Evolutionary conservation across 2,888 invertebrate species (phyloP).

Genomic region (Hemistola chrysoprasaria): DNA sequence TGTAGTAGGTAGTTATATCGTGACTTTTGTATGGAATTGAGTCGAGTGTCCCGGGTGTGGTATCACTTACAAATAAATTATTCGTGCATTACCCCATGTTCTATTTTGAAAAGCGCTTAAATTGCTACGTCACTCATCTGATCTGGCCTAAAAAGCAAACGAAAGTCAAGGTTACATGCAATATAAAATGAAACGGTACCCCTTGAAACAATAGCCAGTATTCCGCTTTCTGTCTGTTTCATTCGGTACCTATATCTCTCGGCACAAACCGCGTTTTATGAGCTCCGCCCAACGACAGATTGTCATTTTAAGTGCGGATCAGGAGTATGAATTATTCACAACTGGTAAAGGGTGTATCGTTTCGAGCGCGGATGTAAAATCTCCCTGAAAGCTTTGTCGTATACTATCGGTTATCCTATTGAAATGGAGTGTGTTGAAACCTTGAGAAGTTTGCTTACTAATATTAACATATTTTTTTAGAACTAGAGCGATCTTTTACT

Average conservation of each 20-base stretch:
- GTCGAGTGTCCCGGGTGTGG: too few species aligned
- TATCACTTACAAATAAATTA: too few species aligned
- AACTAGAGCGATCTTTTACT: background rate
- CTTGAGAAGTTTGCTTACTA: constrained; percentile 11
- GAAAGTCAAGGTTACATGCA: background rate
- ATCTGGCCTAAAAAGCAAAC: too few species aligned
- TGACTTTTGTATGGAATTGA: too few species aligned
- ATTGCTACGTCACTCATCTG: too few species aligned
- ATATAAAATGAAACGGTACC: constrained; percentile 1
- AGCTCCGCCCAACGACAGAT: constrained; percentile 52
- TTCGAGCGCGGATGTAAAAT: constrained; percentile 48
- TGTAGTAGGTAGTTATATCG: too few species aligned
- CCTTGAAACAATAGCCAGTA: constrained; percentile 6
- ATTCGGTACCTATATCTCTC: constrained; percentile 7
- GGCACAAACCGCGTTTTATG: constrained; percentile 43
- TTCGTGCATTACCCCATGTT: too few species aligned
- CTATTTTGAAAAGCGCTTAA: too few species aligned
- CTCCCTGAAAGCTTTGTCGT: constrained; percentile 34
- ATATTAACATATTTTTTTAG: constrained; percentile 10
- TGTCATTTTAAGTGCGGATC: constrained; percentile 65
- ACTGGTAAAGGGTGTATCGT: constrained; percentile 47
- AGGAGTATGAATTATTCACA: constrained; percentile 65
- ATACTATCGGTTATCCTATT: constrained; percentile 19
- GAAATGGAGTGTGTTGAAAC: constrained; percentile 15
- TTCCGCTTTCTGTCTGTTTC: constrained; percentile 6